These are phyloP conservation scores for Ypsolopha sequella DNA, from an alignment of 2,888 invertebrate genomes.

Conservation along the genomic window DNA sequence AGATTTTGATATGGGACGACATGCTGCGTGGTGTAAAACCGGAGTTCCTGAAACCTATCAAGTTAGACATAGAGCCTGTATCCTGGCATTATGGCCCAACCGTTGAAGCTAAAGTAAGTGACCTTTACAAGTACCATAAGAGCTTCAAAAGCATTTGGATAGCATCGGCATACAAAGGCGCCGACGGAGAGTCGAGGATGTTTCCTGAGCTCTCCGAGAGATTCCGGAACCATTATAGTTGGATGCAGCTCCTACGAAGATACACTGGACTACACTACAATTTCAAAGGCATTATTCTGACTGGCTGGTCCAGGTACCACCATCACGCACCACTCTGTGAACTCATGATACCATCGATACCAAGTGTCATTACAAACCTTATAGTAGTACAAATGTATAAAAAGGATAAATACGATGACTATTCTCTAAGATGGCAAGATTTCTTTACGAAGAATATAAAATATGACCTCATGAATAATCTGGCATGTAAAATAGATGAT, in stretches of 20 bases:
- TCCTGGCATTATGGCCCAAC: conserved; percentile 75
- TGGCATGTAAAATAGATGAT: too few species aligned
- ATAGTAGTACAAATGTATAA: conserved; percentile 44
- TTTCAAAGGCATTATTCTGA: conserved; percentile 76
- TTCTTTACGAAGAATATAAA: background rate
- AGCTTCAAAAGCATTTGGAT: conserved; percentile 80
- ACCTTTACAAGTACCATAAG: conserved; percentile 29
- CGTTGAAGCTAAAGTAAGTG: conserved; percentile 24
- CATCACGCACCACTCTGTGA: conserved; percentile 77
- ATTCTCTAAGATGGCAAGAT: conserved; percentile 1
- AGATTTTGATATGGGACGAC: too few species aligned
- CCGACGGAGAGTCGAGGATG: conserved; percentile 64
- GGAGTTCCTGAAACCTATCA: too few species aligned
- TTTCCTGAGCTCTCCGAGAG: conserved; percentile 73
- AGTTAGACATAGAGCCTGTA: conserved; percentile 46
- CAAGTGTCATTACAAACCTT: conserved; percentile 73
- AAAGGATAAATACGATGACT: conserved; percentile 14
- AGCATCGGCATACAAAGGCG: conserved; percentile 89
- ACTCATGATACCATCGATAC: conserved; percentile 71
- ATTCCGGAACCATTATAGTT: conserved; percentile 78
- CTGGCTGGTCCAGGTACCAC: conserved; percentile 80
- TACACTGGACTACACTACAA: conserved; percentile 28
- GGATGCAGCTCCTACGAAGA: conserved; percentile 71
- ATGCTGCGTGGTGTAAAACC: too few species aligned
- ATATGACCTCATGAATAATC: background rate